A percentile compares a stretch with the other conserved stretches of the same genome.
phyloP scores from a whole-genome alignment of 2,888 invertebrate species.

The Bombyx huttoni region DNA sequence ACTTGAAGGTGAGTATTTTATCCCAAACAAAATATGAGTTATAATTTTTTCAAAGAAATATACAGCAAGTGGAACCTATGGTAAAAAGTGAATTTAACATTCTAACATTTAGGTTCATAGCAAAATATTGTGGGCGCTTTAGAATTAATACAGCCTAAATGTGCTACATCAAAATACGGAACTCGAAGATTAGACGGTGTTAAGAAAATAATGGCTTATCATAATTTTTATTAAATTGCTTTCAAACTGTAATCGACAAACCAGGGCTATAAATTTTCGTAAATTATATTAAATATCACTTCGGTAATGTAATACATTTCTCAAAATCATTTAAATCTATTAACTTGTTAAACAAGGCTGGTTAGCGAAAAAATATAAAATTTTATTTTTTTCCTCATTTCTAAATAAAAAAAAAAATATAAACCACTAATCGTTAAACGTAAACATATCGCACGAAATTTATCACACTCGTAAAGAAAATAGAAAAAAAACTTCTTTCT shows the following conservation, averaged over 20 bases:
- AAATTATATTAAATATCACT: background rate
- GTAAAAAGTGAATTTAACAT: no score
- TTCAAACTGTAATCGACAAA: background rate
- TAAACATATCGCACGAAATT: slow-evolving; percentile 22
- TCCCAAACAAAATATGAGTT: background rate
- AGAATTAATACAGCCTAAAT: no score
- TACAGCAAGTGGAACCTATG: no score
- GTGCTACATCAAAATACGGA: no score
- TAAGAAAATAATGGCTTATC: background rate
- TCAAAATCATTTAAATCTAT: background rate
- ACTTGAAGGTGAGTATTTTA: background rate
- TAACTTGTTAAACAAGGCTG: background rate
- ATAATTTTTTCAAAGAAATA: no score
- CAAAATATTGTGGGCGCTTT: no score
- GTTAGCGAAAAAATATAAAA: background rate
- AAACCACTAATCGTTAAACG: slow-evolving; percentile 17
- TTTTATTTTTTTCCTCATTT: background rate
- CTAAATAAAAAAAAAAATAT: background rate
- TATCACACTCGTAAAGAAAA: slow-evolving; percentile 22
- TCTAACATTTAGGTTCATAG: no score
- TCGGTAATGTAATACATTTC: background rate
- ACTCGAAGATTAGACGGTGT: background rate
- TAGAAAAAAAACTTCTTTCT: slow-evolving; percentile 13
- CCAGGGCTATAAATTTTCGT: background rate
- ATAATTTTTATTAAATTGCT: background rate